These are phyloP conservation scores for Nerophis ophidion DNA, from an alignment of 2,113 vertebrate genomes.

Conservation along the genomic window DNA sequence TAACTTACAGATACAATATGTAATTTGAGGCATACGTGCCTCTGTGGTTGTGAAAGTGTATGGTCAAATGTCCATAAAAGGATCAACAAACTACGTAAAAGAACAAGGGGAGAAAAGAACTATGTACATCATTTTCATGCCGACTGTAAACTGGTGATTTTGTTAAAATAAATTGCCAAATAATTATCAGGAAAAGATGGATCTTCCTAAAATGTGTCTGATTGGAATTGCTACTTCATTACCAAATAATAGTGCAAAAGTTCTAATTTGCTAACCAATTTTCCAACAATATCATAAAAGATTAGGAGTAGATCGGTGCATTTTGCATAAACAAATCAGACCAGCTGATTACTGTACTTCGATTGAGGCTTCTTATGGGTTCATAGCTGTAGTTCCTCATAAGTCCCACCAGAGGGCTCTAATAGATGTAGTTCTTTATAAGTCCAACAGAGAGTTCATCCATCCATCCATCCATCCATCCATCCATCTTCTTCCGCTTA, in stretches of 20 bases:
- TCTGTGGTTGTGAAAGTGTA: neutral
- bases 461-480: no score
- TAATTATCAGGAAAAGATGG: conserved; percentile 65
- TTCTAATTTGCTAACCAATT: neutral
- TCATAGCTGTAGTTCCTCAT: conserved; percentile 11
- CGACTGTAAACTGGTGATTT: conserved; percentile 54
- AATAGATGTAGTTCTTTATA: conserved; percentile 10
- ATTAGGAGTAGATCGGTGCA: neutral
- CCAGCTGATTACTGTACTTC: conserved; percentile 63
- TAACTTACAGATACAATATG: no score
- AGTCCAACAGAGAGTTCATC: conserved; percentile 59
- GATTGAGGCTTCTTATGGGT: conserved; percentile 30
- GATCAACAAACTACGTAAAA: neutral
- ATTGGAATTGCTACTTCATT: neutral
- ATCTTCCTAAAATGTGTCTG: conserved; percentile 31
- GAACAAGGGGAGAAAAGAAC: conserved; percentile 19
- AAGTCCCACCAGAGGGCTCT: conserved; percentile 49
- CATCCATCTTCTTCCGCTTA: no score
- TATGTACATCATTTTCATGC: conserved; percentile 69
- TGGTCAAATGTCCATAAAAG: neutral
- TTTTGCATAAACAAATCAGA: conserved; percentile 57
- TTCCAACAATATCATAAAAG: neutral
- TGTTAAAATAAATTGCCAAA: conserved; percentile 38
- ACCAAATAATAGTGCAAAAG: neutral
- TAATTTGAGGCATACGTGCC: no score